Conservation (phyloP, 2,113 vertebrate genomes). For the Mustelus asterias region DNA sequence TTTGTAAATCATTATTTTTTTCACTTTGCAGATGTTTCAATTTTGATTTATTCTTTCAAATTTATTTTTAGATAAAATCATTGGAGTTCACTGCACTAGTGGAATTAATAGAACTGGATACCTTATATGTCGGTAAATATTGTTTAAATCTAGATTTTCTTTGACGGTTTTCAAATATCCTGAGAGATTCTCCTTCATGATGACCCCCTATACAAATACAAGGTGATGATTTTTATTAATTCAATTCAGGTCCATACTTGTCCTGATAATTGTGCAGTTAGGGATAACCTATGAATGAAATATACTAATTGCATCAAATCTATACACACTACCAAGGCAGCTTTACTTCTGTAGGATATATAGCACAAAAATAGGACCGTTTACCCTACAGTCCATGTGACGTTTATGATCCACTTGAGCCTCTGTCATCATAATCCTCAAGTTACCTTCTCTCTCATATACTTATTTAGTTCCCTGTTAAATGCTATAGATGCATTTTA, state of each 20-base stretch:
- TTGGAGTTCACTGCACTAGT: slow-evolving; percentile 60
- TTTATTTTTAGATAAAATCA: slow-evolving; percentile 55
- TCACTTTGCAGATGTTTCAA: not conserved
- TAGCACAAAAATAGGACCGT: too few species aligned
- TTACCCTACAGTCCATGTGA: too few species aligned
- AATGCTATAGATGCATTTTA: not conserved
- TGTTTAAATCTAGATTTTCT: slow-evolving; percentile 41
- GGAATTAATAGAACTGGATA: slow-evolving; percentile 63
- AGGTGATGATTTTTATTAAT: not conserved
- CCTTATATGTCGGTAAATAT: slow-evolving; percentile 60
- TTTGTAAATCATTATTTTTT: not conserved
- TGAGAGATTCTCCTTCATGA: slow-evolving; percentile 30
- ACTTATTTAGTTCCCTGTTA: not conserved
- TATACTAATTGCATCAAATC: not conserved
- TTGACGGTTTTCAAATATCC: slow-evolving; percentile 30
- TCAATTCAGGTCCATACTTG: not conserved
- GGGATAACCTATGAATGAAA: not conserved
- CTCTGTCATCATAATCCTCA: not conserved
- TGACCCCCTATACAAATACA: not conserved
- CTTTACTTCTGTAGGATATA: too few species aligned
- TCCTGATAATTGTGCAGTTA: not conserved
- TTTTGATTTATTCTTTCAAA: slow-evolving; percentile 43
- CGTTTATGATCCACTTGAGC: too few species aligned
- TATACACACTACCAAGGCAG: not conserved
- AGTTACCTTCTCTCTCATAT: not conserved